These are phyloP conservation scores for Synergus japonicus DNA, from an alignment of 2,888 invertebrate species.

Conservation along the genomic window DNA sequence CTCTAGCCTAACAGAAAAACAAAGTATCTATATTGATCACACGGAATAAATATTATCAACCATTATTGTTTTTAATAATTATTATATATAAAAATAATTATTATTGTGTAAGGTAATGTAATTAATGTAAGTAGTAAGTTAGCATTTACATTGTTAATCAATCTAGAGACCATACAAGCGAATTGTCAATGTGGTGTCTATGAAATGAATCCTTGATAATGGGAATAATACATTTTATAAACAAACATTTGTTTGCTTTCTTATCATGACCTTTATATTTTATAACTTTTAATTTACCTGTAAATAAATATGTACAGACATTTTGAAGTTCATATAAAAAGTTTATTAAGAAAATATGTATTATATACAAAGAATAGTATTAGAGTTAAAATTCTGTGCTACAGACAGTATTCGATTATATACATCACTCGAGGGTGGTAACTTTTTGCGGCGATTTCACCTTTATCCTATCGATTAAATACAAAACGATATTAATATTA, in stretches of 20 bases:
- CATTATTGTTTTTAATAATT: constrained; percentile 51
- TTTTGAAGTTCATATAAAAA: constrained; percentile 20
- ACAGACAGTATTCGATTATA: not conserved
- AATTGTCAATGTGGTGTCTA: constrained; percentile 67
- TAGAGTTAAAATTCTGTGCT: constrained; percentile 5
- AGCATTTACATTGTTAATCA: constrained; percentile 68
- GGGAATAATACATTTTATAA: constrained; percentile 66
- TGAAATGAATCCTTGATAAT: constrained; percentile 63
- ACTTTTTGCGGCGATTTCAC: not conserved
- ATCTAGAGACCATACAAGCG: constrained; percentile 66
- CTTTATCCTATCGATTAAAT: not conserved
- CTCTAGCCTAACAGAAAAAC: constrained; percentile 18
- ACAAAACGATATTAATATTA: not conserved
- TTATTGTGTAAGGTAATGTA: constrained; percentile 62
- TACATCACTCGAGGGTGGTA: not conserved
- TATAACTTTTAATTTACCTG: too few species aligned
- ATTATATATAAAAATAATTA: constrained; percentile 52
- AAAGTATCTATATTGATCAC: constrained; percentile 39
- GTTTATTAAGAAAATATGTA: constrained; percentile 32
- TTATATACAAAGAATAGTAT: constrained; percentile 28
- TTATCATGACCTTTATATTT: not conserved
- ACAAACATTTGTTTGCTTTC: constrained; percentile 49
- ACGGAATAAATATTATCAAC: constrained; percentile 45
- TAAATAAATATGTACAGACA: not conserved
- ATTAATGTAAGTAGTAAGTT: constrained; percentile 68